Conservation (phyloP, 2,888 invertebrate species). For the Pseudococcus longispinus region DNA sequence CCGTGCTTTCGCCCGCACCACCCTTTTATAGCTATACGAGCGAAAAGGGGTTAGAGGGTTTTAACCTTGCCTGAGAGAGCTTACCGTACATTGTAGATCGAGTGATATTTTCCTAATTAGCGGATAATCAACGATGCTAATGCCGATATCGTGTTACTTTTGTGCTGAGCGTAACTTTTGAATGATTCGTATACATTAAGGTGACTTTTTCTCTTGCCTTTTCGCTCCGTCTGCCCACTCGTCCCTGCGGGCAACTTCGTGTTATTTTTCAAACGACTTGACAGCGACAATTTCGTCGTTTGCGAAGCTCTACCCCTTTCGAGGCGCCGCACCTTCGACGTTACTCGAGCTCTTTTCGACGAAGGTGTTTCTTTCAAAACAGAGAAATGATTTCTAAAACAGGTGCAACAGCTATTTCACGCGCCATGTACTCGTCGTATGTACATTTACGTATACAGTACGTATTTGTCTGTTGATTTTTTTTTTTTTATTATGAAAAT, state of each 20-base stretch:
- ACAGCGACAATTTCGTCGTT: constrained; percentile 22
- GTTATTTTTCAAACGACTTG: constrained; percentile 22
- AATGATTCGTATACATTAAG: constrained; percentile 29
- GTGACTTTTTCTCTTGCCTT: neutral
- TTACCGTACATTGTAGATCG: neutral
- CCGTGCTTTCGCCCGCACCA: neutral
- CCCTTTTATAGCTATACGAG: neutral
- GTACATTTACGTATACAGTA: neutral
- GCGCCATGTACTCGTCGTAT: constrained; percentile 5
- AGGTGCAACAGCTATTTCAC: constrained; percentile 26
- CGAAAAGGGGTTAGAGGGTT: constrained; percentile 1
- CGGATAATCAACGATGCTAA: constrained; percentile 37
- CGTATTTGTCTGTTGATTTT: neutral
- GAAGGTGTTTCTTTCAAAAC: neutral
- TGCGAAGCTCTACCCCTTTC: neutral
- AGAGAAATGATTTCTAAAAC: neutral
- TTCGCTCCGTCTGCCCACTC: neutral
- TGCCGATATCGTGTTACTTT: constrained; percentile 35
- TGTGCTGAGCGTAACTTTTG: neutral
- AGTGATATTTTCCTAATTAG: constrained; percentile 26
- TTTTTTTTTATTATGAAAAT: neutral
- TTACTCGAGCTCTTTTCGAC: neutral
- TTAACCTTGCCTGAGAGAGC: constrained; percentile 25
- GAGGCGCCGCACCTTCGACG: neutral
- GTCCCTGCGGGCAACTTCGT: neutral